phyloP scores from a whole-genome alignment of 2,888 invertebrate species.

The Drosophila prolongata region DNA sequence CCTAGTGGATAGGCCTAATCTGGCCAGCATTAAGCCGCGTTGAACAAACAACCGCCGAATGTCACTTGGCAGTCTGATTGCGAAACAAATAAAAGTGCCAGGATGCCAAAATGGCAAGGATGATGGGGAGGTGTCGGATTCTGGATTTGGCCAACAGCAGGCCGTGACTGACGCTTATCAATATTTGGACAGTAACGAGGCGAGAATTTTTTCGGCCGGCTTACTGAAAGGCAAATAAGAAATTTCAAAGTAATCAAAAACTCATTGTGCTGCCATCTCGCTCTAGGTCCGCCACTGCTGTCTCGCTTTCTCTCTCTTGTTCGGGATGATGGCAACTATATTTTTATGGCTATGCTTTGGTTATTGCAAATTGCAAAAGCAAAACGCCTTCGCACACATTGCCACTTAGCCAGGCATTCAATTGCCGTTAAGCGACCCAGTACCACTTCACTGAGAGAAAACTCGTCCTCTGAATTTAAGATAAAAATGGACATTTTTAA shows the following conservation, averaged over 20 bases:
- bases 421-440: constrained; percentile 67
- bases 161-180: constrained; percentile 67
- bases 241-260: constrained; percentile 80
- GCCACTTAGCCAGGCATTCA: constrained; percentile 76
- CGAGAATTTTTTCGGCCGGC: constrained; percentile 40
- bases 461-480: too few relatives aligned
- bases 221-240: constrained; percentile 72
- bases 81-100: constrained; percentile 54
- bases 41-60: constrained; percentile 41
- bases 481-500: too few relatives aligned
- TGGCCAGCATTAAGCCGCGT: constrained; percentile 34
- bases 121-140: constrained; percentile 15
- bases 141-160: constrained; percentile 35
- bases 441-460: not conserved
- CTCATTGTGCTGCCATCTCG: constrained; percentile 62
- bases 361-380: constrained; percentile 79
- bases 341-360: constrained; percentile 76
- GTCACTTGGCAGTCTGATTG: constrained; percentile 51
- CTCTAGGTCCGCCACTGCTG: constrained; percentile 24
- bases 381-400: constrained; percentile 77
- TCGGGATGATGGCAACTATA: constrained; percentile 61
- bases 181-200: constrained; percentile 74
- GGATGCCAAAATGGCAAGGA: constrained; percentile 3
- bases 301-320: constrained; percentile 1
- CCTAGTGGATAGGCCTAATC: constrained; percentile 30